Conservation (phyloP, 1,140 invertebrate genomes). For the Drosophila pseudoobscura region DNA sequence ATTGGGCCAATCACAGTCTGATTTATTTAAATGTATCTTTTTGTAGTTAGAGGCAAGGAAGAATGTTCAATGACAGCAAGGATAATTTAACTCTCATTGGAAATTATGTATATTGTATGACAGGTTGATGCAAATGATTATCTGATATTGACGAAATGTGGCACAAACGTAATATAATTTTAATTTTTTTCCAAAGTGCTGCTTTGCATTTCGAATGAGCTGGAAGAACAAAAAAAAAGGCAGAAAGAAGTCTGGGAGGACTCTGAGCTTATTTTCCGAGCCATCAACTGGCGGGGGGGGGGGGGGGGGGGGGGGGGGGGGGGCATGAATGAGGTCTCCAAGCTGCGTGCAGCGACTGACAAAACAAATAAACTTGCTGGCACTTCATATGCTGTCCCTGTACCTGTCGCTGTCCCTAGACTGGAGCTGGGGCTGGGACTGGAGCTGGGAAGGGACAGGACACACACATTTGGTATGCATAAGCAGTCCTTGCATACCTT, state of each 20-base stretch:
- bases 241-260: constrained; percentile 16
- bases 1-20: too few species aligned
- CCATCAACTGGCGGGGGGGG: constrained; percentile 31
- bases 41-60: too few species aligned
- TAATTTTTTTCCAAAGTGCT: constrained; percentile 40
- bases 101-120: not conserved
- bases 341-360: constrained; percentile 53
- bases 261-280: constrained; percentile 45
- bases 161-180: constrained; percentile 16
- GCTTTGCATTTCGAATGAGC: constrained; percentile 63
- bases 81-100: too few species aligned
- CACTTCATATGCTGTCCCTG: constrained; percentile 31
- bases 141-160: too few species aligned
- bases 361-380: constrained; percentile 69
- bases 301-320: not conserved
- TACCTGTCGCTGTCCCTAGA: not conserved
- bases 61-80: too few species aligned
- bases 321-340: constrained; percentile 3
- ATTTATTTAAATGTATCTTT: too few species aligned
- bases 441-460: not conserved
- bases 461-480: constrained; percentile 76
- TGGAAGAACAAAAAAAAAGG: constrained; percentile 3
- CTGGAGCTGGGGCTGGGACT: not conserved
- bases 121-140: constrained; percentile 4
- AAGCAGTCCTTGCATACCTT: constrained; percentile 68